A percentile compares a stretch with the other conserved stretches of the same genome.
Conservation (phyloP, 2,113 vertebrate species). For the Axis porcinus region DNA sequence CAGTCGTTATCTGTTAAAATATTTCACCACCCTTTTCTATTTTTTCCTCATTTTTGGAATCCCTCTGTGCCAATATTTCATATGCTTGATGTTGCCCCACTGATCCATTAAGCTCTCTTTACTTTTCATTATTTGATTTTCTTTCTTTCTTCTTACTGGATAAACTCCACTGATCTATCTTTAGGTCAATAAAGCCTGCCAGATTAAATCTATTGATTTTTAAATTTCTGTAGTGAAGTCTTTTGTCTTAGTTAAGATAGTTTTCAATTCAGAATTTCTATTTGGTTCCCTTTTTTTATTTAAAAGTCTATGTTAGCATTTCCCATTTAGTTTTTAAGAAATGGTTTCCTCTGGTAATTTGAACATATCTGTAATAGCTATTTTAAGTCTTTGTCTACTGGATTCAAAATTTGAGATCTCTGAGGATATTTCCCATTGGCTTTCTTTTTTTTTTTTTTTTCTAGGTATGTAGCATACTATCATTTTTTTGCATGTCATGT, state of each 20-base stretch:
- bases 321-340: background rate
- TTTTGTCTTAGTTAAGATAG: background rate
- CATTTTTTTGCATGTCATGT: background rate
- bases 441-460: background rate
- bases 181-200: background rate
- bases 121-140: background rate
- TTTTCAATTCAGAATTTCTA: background rate
- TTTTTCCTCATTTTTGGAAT: background rate
- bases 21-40: background rate
- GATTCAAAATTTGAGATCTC: background rate
- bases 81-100: background rate
- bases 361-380: background rate
- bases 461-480: background rate
- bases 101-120: background rate
- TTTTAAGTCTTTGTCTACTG: background rate
- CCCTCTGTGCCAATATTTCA: background rate
- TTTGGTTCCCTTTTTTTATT: background rate
- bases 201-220: background rate
- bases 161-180: background rate
- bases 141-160: background rate
- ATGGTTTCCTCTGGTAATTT: background rate
- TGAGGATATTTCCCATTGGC: background rate
- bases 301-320: background rate
- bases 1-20: background rate
- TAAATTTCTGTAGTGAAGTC: background rate